A percentile compares a stretch with the other conserved stretches of the same genome.
These are phyloP conservation scores for Prolemur simus DNA, from an alignment of 2,113 vertebrate species.

Conservation along the genomic window DNA sequence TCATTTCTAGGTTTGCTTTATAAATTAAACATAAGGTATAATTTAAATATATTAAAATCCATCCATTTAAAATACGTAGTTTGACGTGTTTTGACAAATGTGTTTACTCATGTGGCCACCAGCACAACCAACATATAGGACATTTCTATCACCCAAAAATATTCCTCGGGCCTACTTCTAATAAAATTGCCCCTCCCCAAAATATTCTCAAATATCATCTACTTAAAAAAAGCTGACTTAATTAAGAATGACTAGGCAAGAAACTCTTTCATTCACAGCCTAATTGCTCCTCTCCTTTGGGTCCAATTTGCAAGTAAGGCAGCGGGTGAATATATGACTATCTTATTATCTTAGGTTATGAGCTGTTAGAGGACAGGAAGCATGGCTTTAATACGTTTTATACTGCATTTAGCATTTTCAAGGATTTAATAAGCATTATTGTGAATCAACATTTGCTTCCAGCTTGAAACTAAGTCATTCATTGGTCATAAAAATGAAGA, in stretches of 20 bases:
- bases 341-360: neutral
- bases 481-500: neutral
- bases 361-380: neutral
- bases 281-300: neutral
- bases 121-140: neutral
- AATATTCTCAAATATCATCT: constrained; percentile 19
- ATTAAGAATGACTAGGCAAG: neutral
- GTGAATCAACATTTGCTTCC: neutral
- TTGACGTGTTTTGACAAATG: constrained; percentile 23
- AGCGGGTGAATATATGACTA: neutral
- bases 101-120: neutral
- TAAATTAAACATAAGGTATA: neutral
- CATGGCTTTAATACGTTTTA: neutral
- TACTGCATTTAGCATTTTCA: neutral
- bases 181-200: neutral
- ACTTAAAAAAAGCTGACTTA: constrained; percentile 2
- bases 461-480: neutral
- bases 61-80: neutral
- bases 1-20: neutral
- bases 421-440: neutral
- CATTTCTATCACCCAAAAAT: neutral
- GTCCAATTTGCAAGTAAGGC: neutral
- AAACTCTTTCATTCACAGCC: neutral
- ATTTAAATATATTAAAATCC: constrained; percentile 35
- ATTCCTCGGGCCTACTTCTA: neutral